These are phyloP conservation scores for Pseudanteris insignis DNA, from an alignment of 2,888 invertebrate genomes.

Conservation along the genomic window DNA sequence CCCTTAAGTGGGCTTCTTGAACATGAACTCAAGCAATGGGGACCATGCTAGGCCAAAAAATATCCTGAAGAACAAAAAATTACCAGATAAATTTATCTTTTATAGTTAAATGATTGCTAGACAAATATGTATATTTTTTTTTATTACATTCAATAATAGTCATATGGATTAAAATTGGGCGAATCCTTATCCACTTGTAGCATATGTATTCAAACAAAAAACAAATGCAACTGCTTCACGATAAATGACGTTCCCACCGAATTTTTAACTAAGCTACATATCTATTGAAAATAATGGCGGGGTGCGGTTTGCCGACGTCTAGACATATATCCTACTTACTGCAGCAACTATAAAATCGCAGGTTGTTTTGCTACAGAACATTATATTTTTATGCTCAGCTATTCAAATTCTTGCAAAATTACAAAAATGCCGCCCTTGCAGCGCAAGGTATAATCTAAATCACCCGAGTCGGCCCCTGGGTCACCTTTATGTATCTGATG, in stretches of 20 bases:
- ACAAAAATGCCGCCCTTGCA: slow-evolving; percentile 54
- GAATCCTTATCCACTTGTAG: no score
- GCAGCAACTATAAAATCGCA: slow-evolving; percentile 50
- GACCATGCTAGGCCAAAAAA: slow-evolving; percentile 77
- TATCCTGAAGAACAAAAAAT: slow-evolving; percentile 85
- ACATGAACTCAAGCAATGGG: slow-evolving; percentile 85
- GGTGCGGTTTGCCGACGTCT: slow-evolving; percentile 56
- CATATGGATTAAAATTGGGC: neutral
- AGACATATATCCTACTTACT: slow-evolving; percentile 54
- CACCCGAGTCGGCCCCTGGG: slow-evolving; percentile 55
- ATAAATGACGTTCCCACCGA: slow-evolving; percentile 50
- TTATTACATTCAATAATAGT: neutral
- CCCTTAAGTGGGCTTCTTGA: slow-evolving; percentile 97
- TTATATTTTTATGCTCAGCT: slow-evolving; percentile 63
- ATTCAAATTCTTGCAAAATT: slow-evolving; percentile 66
- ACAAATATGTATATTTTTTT: no score
- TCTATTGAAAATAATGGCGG: slow-evolving; percentile 52
- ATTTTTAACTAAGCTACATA: slow-evolving; percentile 44
- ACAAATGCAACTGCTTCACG: slow-evolving; percentile 11
- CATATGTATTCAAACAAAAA: slow-evolving; percentile 14
- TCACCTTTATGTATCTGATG: slow-evolving; percentile 53
- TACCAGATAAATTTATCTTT: no score
- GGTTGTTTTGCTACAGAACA: slow-evolving; percentile 52
- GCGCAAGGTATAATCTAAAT: slow-evolving; percentile 47
- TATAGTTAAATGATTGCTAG: no score